Base-by-base conservation (phyloP, 2,113 vertebrate species). In the Gallinago undulata region DNA sequence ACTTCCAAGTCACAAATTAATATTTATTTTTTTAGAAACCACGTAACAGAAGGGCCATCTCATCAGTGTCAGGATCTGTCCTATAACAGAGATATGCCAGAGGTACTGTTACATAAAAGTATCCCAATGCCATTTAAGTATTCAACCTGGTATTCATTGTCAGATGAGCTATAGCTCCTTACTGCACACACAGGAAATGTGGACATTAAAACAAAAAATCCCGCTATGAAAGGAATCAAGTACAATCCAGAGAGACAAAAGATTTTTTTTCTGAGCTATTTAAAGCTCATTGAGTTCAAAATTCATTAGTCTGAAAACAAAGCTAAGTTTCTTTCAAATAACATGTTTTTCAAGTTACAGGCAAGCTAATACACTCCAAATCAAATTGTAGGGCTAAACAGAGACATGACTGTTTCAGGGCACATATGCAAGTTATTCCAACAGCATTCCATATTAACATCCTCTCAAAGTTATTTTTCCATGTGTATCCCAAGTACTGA, bases 101-200 rank as follows among this genome's bases (percentile, higher is more conserved):
- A 70, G 15, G 7, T 57, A 70, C 6, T 8, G 4, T 18, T 43
- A 67, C 1, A 80, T 11, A 80, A 73, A 62, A 56, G 79, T 8
- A 68, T 3, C 3, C 21, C 35, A 66, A 23, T 0, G 2, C 5
- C 15, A 59, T 25, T 4, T 35, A 91, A 79, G 30, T 31, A 51
- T 56, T 75, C 35, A 62, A 47, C 4, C 17, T 82, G 25, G 7
- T 31, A 80, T 69, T 48, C 15, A 37, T 0, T 39, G 4, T 19
- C 25, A 72, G n/a, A 70, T 19, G 13, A 76, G 28, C 47, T 43
- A 15, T 37, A 89, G 41, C 25, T 70, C 23, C 25, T 50, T 63
- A 6, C 13, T 23, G 17, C 47, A 75, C 2, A n/a, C 2, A 7
- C 3, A 45, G 33, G 33, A 78, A 30, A 77, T 1, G 0, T 22